Base-by-base conservation (phyloP, 2,797 vertebrate species). In the Lithobates sylvaticus region DNA sequence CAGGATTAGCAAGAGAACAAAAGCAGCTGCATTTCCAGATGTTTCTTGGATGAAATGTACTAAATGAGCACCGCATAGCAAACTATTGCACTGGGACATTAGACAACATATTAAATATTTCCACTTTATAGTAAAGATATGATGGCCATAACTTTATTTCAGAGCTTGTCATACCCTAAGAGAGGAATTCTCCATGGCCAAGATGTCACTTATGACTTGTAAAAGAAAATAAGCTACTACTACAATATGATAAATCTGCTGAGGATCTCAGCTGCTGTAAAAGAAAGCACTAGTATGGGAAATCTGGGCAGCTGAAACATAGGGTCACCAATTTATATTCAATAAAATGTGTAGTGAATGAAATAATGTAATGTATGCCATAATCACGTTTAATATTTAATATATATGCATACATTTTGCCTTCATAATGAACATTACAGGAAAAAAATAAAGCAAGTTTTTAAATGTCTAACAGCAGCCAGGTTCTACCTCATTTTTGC, bases 21-120 rank as follows among this genome's bases (percentile, higher is more conserved):
- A 15, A 32, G 16, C 78, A 80, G 78, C 65, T 80, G 78, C 32
- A 13, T 23, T 13, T 58, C 65, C 78, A 71, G 78, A 81, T 81
- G 78, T 81, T 50, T 54, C 44, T 70, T 80, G 68, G 44, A 58
- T 8, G 68, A 81, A 18, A 10, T 29, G 27, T 29, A 12, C 10
- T 67, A 67, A 67, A 71, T 58, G 44, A 81, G 32, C 78, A 58
- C 50, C 58, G 42, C 2, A 50, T n/a, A 32, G 54, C 34, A 50
- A 70, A 70, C 68, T 27, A 80, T 80, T 50, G 32, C 65, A 80
- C 68, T 68, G 44, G 65, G 44, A 44, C 12, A 6, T 79, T 27
- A 44, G 64, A 47, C 18, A 10, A 44, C 18, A 68, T 21, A 68
- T 32, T 34, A 50, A 23, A 18, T 70, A 32, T 21, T 32, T 34